Evolutionary conservation across 2,888 invertebrate genomes (phyloP).

Genomic region (Gerris lacustris): DNA sequence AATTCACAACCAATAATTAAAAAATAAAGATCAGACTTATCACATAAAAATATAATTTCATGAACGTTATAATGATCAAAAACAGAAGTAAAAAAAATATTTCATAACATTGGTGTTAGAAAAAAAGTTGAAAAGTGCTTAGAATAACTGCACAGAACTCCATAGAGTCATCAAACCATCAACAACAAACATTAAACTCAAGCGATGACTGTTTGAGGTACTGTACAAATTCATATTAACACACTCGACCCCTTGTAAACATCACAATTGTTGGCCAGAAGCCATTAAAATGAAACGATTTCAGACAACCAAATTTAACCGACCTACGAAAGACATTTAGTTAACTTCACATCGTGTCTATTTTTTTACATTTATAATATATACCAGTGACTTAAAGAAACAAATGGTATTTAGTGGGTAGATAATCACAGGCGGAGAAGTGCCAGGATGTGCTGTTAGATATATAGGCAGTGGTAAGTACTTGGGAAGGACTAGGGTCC

Average conservation of each 20-base stretch:
- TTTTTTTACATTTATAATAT: neutral
- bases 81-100: neutral
- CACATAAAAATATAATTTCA: neutral
- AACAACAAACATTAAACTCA: neutral
- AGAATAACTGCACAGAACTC: neutral
- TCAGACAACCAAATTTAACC: neutral
- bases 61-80: neutral
- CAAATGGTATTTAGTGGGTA: neutral
- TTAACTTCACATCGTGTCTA: neutral
- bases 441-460: conserved; percentile 1
- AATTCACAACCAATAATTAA: conserved; percentile 3
- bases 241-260: neutral
- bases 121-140: neutral
- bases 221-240: neutral
- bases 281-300: neutral
- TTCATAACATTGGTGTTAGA: neutral
- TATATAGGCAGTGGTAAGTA: conserved; percentile 3
- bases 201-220: too few relatives aligned
- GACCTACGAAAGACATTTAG: conserved; percentile 3
- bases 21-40: conserved; percentile 5
- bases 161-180: neutral
- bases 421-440: neutral
- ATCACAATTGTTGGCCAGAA: neutral
- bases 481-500: conserved; percentile 2
- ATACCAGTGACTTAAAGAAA: neutral